Base-by-base conservation (phyloP, 1,140 invertebrate species). In the Scaptomyza pallida region DNA sequence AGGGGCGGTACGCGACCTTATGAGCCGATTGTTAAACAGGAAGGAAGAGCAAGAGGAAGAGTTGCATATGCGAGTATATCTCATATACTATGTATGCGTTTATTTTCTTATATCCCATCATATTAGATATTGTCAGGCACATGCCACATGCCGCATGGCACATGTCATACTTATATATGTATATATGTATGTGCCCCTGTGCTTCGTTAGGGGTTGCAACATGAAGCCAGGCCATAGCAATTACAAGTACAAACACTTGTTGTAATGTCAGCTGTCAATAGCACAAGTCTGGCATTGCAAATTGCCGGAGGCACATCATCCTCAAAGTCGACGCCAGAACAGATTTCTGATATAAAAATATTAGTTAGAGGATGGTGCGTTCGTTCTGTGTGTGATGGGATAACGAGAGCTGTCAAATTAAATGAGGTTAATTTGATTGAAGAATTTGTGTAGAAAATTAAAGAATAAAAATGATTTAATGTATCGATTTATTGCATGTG, bases 221-320 rank as follows among this genome's bases (percentile, higher is more conserved):
- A 52, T 17, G 26, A 61, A 72, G 73, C 40, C 45, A 37, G 40
- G 55, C 69, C 69, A 52, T 62, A 68, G 62, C 73, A 75, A 75
- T 75, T 75, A 75, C 63, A 75, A 72, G 73, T 43, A 75, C 73
- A 75, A 75, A 75, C 73, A 75, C 73, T 75, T 75, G 73, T 72
- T 72, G 69, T 72, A 72, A 72, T 62, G 73, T 72, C 73, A 75
- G 73, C 73, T 75, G 73, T 75, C 73, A 75, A 75, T 75, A 61
- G 57, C 73, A 75, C 45, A 51, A 71, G 61, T 65, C 55, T 56
- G 8, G 26, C 26, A 21, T 71, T 50, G 61, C 48, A 52, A 75
- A 65, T 57, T 61, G 37, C 13, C 37, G 55, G 68, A 55, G 57
- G 26, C 2, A n/a, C n/a, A n/a, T 65, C 48, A 72, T 54, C 41